Evolutionary conservation across 2,113 vertebrate species (phyloP), one percentile per base, ranked within the genome.

Genomic region (Aegotheles bennettii): DNA sequence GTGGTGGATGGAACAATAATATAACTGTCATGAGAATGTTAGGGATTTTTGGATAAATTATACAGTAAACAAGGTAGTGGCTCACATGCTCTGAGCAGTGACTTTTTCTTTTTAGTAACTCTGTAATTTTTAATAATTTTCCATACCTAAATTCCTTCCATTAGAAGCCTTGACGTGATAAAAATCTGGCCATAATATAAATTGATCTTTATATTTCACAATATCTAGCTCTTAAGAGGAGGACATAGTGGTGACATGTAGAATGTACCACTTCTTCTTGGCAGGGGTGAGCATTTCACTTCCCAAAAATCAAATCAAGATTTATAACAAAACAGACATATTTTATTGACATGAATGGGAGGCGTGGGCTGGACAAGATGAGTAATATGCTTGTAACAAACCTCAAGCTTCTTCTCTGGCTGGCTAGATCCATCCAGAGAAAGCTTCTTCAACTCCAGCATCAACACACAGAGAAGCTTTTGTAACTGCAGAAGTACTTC

Each of bases 301-400:
- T 83, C 63, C 87, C 59, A 40, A 81, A 86, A 90, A 84, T 67
- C 25, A 80, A 60, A 77, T 69, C 11, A 83, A 81, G 50, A 68
- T 94, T 97, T 94, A 75, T 71, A 78, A 70, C 43, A 63, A 86
- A 87, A 59, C 31, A 91, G 51, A 79, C 1, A 2, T 42, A 43
- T 86, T 78, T 94, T 70, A 63, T 47, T 81, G 64, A 89, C 92
- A 91, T 75, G 68, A 92, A 94, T 69, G 53, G 56, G 56, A 87
- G 60, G 38, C 3, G 6, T 64, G 48, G 43, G 36, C 43, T 93
- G 43, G 50, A 85, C 54, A 87, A 64, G 56, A 89, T 89, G 64
- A 92, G 51, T 81, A 78, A 89, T 40, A 40, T 17, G 21, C n/a
- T 89, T 67, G 9, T 61, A 89, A 83, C 57, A 84, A 50, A 16